Evolutionary conservation across 1,140 invertebrate genomes (phyloP).

Genomic region (Campoletis sonorensis): DNA sequence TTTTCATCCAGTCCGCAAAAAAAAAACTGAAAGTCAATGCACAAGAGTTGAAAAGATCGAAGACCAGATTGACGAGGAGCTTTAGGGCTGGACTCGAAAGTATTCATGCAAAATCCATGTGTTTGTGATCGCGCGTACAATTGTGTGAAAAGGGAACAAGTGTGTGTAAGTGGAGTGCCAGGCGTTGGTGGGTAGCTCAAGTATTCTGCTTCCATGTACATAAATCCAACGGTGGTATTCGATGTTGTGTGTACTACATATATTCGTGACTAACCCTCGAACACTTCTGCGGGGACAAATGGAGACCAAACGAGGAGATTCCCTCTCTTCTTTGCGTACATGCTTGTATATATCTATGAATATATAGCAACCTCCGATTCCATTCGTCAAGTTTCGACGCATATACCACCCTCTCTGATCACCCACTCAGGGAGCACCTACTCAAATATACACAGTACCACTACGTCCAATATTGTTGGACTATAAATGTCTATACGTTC

Average conservation of each 20-base stretch:
- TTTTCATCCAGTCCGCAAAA: no score
- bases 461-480: constrained; percentile 52
- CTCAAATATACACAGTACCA: constrained; percentile 50
- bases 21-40: no score
- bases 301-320: constrained; percentile 56
- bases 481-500: constrained; percentile 1
- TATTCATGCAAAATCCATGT: neutral
- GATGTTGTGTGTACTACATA: constrained; percentile 14
- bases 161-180: constrained; percentile 7
- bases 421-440: constrained; percentile 52
- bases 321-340: constrained; percentile 38
- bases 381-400: constrained; percentile 13
- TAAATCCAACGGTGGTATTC: constrained; percentile 13
- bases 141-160: constrained; percentile 3
- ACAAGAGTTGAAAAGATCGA: constrained; percentile 19
- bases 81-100: constrained; percentile 21
- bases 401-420: constrained; percentile 55
- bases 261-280: constrained; percentile 54
- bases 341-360: neutral
- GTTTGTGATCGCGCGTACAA: neutral
- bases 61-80: constrained; percentile 21
- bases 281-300: constrained; percentile 58
- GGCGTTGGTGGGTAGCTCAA: constrained; percentile 36
- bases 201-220: constrained; percentile 27
- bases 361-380: neutral